Conservation (phyloP, 2,888 invertebrate species). For the Rotaria macrura region DNA sequence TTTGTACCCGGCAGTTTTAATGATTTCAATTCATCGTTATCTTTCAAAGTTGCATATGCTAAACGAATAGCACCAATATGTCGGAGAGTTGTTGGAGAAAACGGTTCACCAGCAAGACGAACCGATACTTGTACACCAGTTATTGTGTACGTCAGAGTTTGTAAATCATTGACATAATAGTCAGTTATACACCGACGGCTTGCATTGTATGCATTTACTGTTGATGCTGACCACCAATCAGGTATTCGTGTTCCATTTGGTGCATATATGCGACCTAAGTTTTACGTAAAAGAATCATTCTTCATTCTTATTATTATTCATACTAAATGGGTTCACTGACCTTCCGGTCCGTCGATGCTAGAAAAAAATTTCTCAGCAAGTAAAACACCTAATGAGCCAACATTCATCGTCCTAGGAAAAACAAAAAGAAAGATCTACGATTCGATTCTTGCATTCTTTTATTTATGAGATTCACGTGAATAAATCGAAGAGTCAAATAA, state of each 20-base stretch:
- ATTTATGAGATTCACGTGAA: too few species aligned
- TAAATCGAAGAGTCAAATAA: too few species aligned
- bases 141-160: slow-evolving; percentile 22
- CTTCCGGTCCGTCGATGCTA: slow-evolving; percentile 41
- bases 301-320: background rate
- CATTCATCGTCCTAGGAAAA: background rate
- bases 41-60: background rate
- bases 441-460: too few species aligned
- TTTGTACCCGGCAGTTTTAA: slow-evolving; percentile 37
- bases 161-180: slow-evolving; percentile 36
- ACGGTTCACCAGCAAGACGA: background rate
- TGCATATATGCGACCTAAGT: slow-evolving; percentile 28
- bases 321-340: background rate
- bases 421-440: too few species aligned
- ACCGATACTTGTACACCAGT: background rate
- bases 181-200: slow-evolving; percentile 38
- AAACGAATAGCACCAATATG: slow-evolving; percentile 23
- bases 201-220: slow-evolving; percentile 36
- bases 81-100: slow-evolving; percentile 32
- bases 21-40: background rate
- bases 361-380: slow-evolving; percentile 40
- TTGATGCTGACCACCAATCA: slow-evolving; percentile 41
- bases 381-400: slow-evolving; percentile 41
- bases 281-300: background rate
- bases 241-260: slow-evolving; percentile 37